Conservation (phyloP, 2,113 vertebrate species). For the Pelmatolapia mariae region DNA sequence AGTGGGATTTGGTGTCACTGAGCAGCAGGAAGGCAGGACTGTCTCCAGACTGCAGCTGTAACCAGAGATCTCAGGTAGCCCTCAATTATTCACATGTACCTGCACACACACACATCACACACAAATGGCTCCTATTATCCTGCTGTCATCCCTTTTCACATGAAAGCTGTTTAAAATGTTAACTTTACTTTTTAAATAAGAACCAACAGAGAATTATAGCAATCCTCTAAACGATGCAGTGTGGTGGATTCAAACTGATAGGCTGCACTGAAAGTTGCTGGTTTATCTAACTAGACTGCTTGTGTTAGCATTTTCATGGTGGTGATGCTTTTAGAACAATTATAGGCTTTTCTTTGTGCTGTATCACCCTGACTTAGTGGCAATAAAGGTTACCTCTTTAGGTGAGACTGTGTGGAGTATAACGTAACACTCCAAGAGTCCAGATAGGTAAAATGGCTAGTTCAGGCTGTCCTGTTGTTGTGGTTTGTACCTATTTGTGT, state of each 20-base stretch:
- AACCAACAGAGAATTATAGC: not conserved
- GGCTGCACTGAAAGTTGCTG: not conserved
- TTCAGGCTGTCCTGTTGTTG: rapidly evolving
- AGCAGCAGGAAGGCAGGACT: slow-evolving; percentile 56
- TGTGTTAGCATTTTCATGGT: not conserved
- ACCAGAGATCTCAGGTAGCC: slow-evolving; percentile 59
- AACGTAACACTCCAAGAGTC: not conserved
- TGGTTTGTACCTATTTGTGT: not conserved
- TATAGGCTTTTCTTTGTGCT: not conserved
- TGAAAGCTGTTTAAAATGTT: not conserved
- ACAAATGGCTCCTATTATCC: slow-evolving; percentile 5
- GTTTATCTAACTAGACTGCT: not conserved
- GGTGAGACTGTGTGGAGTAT: not conserved
- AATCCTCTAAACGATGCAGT: not conserved
- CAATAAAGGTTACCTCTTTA: not conserved
- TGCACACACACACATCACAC: not conserved
- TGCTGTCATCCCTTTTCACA: not conserved
- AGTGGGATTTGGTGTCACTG: slow-evolving; percentile 43
- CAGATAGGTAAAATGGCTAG: not conserved
- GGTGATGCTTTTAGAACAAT: not conserved
- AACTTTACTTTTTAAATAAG: not conserved
- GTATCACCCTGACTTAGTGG: not conserved
- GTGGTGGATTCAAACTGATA: not conserved
- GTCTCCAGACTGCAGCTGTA: slow-evolving; percentile 52
- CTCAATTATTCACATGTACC: slow-evolving; percentile 71